Conservation (phyloP, 64 coral and sea anemone genomes). For the Porites australiensis region DNA sequence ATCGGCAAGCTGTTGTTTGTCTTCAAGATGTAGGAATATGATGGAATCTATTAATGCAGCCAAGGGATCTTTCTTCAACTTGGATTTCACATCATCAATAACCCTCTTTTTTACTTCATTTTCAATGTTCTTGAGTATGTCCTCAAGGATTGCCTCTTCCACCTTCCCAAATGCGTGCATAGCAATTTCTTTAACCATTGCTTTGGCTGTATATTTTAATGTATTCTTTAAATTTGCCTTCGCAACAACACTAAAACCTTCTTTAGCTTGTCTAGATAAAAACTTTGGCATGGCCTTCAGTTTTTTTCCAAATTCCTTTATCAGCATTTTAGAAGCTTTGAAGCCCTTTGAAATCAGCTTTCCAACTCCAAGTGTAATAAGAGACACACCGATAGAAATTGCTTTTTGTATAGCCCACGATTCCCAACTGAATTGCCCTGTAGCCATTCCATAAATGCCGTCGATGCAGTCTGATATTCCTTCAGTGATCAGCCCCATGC, state of each 20-base stretch:
- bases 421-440: not conserved
- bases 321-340: not conserved
- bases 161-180: not conserved
- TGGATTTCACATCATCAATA: constrained; percentile 8
- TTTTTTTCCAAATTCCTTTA: not conserved
- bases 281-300: not conserved
- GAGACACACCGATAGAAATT: not conserved
- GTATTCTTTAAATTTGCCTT: not conserved
- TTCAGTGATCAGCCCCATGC: constrained; percentile 9
- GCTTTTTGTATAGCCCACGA: constrained; percentile 3
- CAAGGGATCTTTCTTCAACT: not conserved
- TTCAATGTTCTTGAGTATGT: not conserved
- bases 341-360: constrained; percentile 23
- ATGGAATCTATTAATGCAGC: not conserved
- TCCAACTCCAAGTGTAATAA: constrained; percentile 2
- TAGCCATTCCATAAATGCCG: not conserved
- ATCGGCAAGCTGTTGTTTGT: not conserved
- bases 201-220: not conserved
- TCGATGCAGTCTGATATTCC: constrained; percentile 28
- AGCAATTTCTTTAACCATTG: not conserved
- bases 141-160: not conserved
- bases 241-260: not conserved
- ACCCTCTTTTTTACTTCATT: not conserved
- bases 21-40: not conserved
- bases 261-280: not conserved